Evolutionary conservation across 2,113 vertebrate species (phyloP).

Genomic region (Pantherophis guttatus): DNA sequence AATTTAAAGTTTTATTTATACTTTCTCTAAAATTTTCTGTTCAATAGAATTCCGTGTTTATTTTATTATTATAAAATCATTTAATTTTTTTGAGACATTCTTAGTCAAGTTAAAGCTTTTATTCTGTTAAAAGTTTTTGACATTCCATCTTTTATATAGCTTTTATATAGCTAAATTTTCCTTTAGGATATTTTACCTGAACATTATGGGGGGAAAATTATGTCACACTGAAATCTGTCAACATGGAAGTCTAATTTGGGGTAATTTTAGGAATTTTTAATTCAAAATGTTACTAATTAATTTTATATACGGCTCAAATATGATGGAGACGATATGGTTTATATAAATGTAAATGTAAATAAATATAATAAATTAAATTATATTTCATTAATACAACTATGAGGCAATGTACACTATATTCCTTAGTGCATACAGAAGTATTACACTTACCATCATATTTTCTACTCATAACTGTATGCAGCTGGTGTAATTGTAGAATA

Average conservation of each 20-base stretch:
- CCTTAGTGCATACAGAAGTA: not conserved
- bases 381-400: not conserved
- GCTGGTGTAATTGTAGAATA: not conserved
- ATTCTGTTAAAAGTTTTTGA: not conserved
- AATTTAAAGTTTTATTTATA: not conserved
- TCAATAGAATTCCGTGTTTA: not conserved
- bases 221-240: not conserved
- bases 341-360: not conserved
- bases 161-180: not conserved
- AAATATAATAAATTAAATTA: too few species aligned
- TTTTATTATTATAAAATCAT: not conserved
- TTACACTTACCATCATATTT: not conserved
- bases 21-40: not conserved
- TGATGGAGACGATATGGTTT: not conserved
- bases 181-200: not conserved
- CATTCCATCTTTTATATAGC: not conserved
- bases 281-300: not conserved
- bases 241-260: not conserved
- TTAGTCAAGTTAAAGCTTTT: not conserved
- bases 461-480: not conserved
- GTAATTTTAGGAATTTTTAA: not conserved
- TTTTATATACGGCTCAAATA: not conserved
- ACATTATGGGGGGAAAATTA: not conserved
- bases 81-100: not conserved
- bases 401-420: not conserved